Evolutionary conservation across 1,140 invertebrate genomes (phyloP).

Genomic region (Saccostrea glomerata): DNA sequence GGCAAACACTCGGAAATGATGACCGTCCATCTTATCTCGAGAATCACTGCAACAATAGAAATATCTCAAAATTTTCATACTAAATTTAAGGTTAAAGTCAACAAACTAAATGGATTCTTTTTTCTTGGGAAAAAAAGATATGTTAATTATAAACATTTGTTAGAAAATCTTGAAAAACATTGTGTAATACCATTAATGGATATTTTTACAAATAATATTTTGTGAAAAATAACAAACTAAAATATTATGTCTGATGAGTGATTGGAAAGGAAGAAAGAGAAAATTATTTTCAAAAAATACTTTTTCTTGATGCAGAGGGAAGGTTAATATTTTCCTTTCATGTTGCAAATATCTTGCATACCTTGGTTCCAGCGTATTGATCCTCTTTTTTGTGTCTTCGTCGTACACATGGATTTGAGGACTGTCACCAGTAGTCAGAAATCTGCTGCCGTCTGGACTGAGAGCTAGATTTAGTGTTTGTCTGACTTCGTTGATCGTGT

Average conservation of each 20-base stretch:
- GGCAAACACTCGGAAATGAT: conserved; percentile 84
- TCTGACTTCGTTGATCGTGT: conserved; percentile 71
- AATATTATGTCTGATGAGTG: too few relatives aligned
- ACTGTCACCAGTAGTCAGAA: conserved; percentile 73
- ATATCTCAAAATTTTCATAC: background rate
- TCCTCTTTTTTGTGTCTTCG: conserved; percentile 70
- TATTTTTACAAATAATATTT: too few relatives aligned
- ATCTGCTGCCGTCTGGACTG: conserved; percentile 67
- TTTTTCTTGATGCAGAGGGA: too few relatives aligned
- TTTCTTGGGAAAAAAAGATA: too few relatives aligned
- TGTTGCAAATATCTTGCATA: conserved; percentile 43
- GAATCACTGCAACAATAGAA: conserved; percentile 69
- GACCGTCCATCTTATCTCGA: conserved; percentile 82
- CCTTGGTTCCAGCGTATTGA: conserved; percentile 75
- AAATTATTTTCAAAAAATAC: too few relatives aligned
- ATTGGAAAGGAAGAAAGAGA: too few relatives aligned
- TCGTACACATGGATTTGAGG: conserved; percentile 74
- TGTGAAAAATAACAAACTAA: too few relatives aligned
- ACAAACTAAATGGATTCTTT: background rate
- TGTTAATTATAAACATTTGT: too few relatives aligned
- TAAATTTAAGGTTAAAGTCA: background rate
- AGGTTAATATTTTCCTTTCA: too few relatives aligned
- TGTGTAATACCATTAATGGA: too few relatives aligned
- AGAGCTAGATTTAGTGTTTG: conserved; percentile 69
- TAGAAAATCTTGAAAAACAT: too few relatives aligned